phyloP scores from a whole-genome alignment of 2,113 vertebrate species.

The Taxidea taxus region DNA sequence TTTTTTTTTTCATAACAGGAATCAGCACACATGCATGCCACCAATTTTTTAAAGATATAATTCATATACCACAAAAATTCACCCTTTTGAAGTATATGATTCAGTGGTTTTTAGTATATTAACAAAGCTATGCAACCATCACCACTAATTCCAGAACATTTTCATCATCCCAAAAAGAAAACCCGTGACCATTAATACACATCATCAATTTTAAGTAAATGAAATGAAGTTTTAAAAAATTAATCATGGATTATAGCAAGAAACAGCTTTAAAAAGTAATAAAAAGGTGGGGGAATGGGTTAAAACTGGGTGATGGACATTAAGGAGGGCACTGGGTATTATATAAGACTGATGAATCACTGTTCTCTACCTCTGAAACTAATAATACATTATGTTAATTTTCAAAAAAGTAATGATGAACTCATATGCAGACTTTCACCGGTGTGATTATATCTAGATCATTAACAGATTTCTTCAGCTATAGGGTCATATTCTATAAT shows the following conservation, averaged over 20 bases:
- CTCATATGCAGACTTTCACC: background rate
- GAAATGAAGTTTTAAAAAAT: background rate
- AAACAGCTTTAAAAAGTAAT: background rate
- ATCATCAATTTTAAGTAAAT: background rate
- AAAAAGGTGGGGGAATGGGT: background rate
- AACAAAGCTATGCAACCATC: background rate
- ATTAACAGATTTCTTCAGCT: background rate
- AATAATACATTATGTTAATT: no score
- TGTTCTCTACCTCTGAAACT: background rate
- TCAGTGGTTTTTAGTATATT: background rate
- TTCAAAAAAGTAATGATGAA: background rate
- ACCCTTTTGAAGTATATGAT: background rate
- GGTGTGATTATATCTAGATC: background rate
- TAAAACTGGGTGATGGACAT: background rate
- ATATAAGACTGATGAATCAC: background rate
- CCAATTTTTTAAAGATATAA: background rate
- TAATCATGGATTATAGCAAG: background rate
- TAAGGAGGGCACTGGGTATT: background rate
- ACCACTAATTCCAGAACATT: background rate
- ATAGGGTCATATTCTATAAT: background rate
- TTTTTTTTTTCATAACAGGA: background rate
- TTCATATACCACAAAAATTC: background rate
- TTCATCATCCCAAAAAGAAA: background rate
- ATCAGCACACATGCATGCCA: background rate
- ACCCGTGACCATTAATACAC: background rate